Evolutionary conservation across 1,140 invertebrate genomes (phyloP).

Genomic region (Grapholita molesta): DNA sequence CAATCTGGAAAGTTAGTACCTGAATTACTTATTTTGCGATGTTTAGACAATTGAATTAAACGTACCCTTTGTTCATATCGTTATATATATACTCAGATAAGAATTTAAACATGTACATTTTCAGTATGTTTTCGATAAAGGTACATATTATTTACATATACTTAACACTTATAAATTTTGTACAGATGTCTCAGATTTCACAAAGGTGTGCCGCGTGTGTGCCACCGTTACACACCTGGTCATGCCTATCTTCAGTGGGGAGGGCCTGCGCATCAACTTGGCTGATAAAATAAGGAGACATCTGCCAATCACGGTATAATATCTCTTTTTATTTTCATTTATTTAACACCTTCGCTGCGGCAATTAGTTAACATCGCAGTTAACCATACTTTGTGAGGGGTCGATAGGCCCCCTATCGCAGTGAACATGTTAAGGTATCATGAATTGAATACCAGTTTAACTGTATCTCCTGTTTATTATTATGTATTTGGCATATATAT

Average conservation of each 20-base stretch:
- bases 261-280: conserved; percentile 77
- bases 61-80: too few relatives aligned
- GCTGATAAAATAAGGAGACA: conserved; percentile 79
- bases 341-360: conserved; percentile 24
- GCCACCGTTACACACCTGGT: conserved; percentile 73
- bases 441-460: too few relatives aligned
- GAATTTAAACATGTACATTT: not conserved
- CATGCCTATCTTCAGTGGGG: conserved; percentile 79
- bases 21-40: not conserved
- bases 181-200: conserved; percentile 46
- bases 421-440: too few relatives aligned
- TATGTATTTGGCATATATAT: too few relatives aligned
- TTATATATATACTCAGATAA: too few relatives aligned
- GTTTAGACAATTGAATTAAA: too few relatives aligned
- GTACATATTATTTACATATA: not conserved
- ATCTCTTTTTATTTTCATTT: not conserved
- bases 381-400: too few relatives aligned
- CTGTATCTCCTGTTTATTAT: too few relatives aligned
- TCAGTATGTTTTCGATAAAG: not conserved
- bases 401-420: too few relatives aligned
- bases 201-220: conserved; percentile 78
- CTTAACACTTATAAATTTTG: conserved; percentile 15
- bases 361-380: too few relatives aligned
- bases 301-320: conserved; percentile 78
- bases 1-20: conserved; percentile 37